Conservation (phyloP, 2,888 invertebrate species). For the Cephus rjabovi region DNA sequence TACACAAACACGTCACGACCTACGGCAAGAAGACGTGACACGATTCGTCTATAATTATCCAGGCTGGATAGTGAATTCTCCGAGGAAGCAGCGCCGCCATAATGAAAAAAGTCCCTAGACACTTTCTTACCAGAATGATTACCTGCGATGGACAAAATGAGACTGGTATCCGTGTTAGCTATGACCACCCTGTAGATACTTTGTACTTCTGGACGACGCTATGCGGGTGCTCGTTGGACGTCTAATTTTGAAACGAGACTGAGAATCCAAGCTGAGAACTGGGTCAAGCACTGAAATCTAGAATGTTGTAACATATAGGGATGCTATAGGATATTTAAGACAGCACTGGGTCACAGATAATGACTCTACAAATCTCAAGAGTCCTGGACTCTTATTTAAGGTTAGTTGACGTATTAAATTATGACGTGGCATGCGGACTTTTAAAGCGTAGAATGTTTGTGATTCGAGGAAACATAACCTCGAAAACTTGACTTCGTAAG, state of each 20-base stretch:
- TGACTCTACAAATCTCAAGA: background rate
- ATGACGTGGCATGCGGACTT: background rate
- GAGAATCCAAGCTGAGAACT: slow-evolving; percentile 40
- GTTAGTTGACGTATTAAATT: background rate
- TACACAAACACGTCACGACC: background rate
- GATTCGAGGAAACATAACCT: background rate
- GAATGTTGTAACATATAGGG: slow-evolving; percentile 38
- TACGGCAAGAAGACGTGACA: background rate
- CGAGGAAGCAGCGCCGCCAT: background rate
- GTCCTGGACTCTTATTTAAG: background rate
- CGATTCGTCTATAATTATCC: background rate
- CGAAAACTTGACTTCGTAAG: background rate
- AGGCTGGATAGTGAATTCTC: background rate
- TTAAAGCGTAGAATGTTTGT: background rate
- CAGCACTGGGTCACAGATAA: background rate
- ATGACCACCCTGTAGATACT: background rate
- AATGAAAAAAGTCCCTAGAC: background rate
- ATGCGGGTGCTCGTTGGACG: slow-evolving; percentile 37
- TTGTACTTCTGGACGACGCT: background rate
- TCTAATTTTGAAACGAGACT: slow-evolving; percentile 55
- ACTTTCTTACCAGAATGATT: background rate
- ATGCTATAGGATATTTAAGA: background rate
- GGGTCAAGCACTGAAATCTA: slow-evolving; percentile 49
- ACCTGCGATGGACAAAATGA: background rate
- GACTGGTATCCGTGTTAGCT: background rate